A percentile compares a stretch with the other conserved stretches of the same genome.
These are phyloP conservation scores for Pangasianodon hypophthalmus DNA, from an alignment of 2,113 vertebrate species.

Conservation along the genomic window DNA sequence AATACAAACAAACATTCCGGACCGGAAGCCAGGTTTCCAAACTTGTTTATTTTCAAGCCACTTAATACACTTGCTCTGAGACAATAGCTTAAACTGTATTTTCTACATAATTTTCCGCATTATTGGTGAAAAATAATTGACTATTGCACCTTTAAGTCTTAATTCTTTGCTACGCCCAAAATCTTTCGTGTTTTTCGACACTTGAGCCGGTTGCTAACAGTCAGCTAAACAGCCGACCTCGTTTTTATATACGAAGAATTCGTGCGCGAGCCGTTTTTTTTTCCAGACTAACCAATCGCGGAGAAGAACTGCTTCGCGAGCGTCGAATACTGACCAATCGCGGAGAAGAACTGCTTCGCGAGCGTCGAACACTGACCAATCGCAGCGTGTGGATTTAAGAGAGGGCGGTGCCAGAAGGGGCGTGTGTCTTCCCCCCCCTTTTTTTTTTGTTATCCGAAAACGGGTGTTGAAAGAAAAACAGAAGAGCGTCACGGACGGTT, in stretches of 20 bases:
- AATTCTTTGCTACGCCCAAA: background rate
- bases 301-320: background rate
- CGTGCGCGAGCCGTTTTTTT: background rate
- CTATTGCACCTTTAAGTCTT: background rate
- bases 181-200: background rate
- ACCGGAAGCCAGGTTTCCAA: too few species aligned
- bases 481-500: background rate
- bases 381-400: background rate
- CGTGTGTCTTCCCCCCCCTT: background rate
- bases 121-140: background rate
- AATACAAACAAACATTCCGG: too few species aligned
- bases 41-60: too few species aligned
- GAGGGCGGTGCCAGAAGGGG: background rate
- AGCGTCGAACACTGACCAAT: background rate
- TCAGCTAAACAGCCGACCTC: background rate
- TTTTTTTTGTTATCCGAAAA: background rate
- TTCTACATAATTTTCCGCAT: background rate
- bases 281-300: background rate
- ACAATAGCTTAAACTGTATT: background rate
- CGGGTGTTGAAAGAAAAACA: background rate
- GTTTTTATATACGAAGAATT: background rate
- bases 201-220: background rate
- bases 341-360: background rate
- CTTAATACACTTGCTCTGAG: background rate
- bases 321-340: background rate